phyloP scores from a whole-genome alignment of 2,888 invertebrate species.

The Phaedon cochleariae region DNA sequence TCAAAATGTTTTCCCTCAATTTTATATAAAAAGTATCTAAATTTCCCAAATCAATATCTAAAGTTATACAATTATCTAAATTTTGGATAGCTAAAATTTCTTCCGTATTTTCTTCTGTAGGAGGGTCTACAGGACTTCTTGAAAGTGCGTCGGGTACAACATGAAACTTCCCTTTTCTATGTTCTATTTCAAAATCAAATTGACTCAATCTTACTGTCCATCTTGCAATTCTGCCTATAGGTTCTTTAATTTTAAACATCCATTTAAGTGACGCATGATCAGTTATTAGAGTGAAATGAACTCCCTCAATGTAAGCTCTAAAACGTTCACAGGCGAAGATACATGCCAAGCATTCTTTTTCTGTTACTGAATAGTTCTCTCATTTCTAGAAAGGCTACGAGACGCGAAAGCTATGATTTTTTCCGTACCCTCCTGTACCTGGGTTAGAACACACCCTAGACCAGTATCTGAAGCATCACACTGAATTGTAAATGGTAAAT shows the following conservation, averaged over 20 bases:
- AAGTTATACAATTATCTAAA: neutral
- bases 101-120: neutral
- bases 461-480: constrained; percentile 47
- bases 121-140: neutral
- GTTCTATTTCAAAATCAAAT: constrained; percentile 18
- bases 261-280: constrained; percentile 41
- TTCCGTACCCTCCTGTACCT: constrained; percentile 31
- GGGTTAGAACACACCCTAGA: constrained; percentile 45
- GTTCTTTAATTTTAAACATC: constrained; percentile 34
- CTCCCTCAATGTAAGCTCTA: constrained; percentile 36
- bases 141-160: constrained; percentile 19
- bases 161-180: constrained; percentile 20
- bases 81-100: neutral
- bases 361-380: constrained; percentile 35
- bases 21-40: constrained; percentile 24
- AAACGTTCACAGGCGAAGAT: constrained; percentile 46
- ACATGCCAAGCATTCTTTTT: constrained; percentile 44
- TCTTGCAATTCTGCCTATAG: constrained; percentile 20
- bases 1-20: constrained; percentile 20
- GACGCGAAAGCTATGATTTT: constrained; percentile 30
- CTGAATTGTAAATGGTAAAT: constrained; percentile 36
- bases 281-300: constrained; percentile 38
- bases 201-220: constrained; percentile 26
- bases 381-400: constrained; percentile 27
- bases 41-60: constrained; percentile 15